Evolutionary conservation across 2,113 vertebrate species (phyloP).

Genomic region (Dicrurus megarhynchus): DNA sequence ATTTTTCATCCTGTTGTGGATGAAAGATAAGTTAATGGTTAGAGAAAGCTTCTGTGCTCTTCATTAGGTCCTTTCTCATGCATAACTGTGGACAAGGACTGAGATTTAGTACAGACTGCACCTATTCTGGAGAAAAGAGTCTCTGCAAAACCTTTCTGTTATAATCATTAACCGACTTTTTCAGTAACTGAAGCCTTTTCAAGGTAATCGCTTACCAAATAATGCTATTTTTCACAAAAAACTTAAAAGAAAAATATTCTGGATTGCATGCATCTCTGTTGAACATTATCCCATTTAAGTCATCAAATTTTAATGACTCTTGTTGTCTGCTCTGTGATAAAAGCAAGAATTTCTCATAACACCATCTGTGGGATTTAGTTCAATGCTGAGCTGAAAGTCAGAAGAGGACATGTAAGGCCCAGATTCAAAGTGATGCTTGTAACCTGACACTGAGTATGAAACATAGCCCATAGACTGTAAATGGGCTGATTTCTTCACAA

Average conservation of each 20-base stretch:
- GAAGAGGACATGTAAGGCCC: background rate
- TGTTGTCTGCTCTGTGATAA: slow-evolving; percentile 35
- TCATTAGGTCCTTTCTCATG: background rate
- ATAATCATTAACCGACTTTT: background rate
- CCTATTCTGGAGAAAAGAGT: background rate
- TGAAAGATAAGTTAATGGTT: background rate
- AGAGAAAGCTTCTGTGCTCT: background rate
- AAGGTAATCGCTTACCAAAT: background rate
- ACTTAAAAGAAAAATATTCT: slow-evolving; percentile 8
- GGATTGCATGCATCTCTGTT: background rate
- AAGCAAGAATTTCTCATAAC: slow-evolving; percentile 21
- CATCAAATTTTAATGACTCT: slow-evolving; percentile 49
- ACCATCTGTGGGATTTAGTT: slow-evolving; percentile 14
- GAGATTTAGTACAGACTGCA: background rate
- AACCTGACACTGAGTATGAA: background rate
- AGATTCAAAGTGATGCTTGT: slow-evolving; percentile 7
- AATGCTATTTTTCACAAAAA: background rate
- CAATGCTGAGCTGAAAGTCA: background rate
- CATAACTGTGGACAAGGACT: background rate
- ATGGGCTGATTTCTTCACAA: background rate
- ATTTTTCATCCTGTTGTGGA: background rate
- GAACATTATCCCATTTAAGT: slow-evolving; percentile 38
- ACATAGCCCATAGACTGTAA: background rate
- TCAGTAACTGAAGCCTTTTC: background rate
- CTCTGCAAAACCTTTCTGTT: background rate